phyloP scores from a whole-genome alignment of 2,888 invertebrate genomes.

The Xanthorhoe designata region DNA sequence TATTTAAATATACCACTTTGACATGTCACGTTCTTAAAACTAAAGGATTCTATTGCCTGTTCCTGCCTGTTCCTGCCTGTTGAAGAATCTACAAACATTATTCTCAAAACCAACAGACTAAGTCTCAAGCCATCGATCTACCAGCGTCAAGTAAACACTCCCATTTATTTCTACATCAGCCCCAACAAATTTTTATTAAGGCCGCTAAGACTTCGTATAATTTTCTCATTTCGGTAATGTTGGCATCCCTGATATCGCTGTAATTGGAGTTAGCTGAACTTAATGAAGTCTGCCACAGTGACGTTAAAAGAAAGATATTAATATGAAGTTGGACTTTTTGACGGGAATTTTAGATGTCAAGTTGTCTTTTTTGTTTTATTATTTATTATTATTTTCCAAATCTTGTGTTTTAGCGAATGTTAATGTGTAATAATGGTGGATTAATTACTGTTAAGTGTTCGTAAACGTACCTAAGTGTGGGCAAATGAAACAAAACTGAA shows the following conservation, averaged over 20 bases:
- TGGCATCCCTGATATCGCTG: conserved; percentile 25
- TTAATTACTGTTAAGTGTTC: too few relatives aligned
- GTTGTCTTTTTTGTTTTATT: too few relatives aligned
- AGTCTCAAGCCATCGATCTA: conserved; percentile 5
- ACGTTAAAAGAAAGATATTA: conserved; percentile 9
- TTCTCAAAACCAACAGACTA: not conserved
- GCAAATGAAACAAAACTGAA: too few relatives aligned
- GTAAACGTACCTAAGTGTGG: too few relatives aligned
- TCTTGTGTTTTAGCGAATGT: too few relatives aligned
- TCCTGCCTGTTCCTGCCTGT: too few relatives aligned
- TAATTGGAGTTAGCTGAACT: conserved; percentile 38
- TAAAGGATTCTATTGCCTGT: too few relatives aligned
- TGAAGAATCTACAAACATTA: not conserved
- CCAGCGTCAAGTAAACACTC: conserved; percentile 23
- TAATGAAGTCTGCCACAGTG: conserved; percentile 32
- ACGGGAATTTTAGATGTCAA: too few relatives aligned
- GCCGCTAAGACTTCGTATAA: conserved; percentile 80
- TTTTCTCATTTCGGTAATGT: conserved; percentile 73
- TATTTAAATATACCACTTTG: too few relatives aligned
- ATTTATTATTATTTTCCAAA: too few relatives aligned
- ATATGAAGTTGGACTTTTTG: not conserved
- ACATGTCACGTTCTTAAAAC: too few relatives aligned
- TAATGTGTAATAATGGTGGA: too few relatives aligned
- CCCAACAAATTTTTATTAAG: conserved; percentile 82
- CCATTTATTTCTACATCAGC: conserved; percentile 66